Conservation (phyloP, 1,140 invertebrate species). For the Caerostris extrusa region DNA sequence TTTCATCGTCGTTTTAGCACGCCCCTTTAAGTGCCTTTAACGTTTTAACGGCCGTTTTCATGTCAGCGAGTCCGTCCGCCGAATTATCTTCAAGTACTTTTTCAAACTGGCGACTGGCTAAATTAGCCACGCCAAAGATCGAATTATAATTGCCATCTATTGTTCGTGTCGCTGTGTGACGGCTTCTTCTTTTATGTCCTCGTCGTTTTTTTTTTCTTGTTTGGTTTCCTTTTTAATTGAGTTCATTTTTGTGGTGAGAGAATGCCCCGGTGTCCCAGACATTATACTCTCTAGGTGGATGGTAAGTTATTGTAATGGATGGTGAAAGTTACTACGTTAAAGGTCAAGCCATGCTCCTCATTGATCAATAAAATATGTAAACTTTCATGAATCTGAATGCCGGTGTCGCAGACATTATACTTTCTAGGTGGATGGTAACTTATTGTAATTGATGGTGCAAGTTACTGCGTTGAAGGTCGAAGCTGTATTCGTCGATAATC, state of each 20-base stretch:
- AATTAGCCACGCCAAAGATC: slow-evolving; percentile 24
- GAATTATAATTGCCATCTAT: slow-evolving; percentile 49
- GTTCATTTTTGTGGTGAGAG: not conserved
- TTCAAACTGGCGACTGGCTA: not conserved
- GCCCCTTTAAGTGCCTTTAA: slow-evolving; percentile 44
- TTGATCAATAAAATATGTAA: too few species aligned
- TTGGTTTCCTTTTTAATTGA: slow-evolving; percentile 4
- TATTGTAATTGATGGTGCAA: too few species aligned
- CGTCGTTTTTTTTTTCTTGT: not conserved
- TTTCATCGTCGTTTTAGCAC: slow-evolving; percentile 32
- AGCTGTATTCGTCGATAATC: too few species aligned
- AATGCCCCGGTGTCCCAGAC: not conserved
- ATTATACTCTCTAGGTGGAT: not conserved
- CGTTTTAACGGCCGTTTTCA: slow-evolving; percentile 42
- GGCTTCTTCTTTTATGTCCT: slow-evolving; percentile 17
- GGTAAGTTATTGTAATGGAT: too few species aligned
- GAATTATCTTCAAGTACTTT: not conserved
- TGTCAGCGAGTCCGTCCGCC: slow-evolving; percentile 1
- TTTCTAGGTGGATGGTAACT: not conserved
- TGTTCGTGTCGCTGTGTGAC: slow-evolving; percentile 30
- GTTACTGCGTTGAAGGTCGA: too few species aligned
- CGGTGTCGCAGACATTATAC: not conserved
- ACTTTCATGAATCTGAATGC: too few species aligned
- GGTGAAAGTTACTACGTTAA: too few species aligned
- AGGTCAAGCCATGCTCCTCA: too few species aligned